phyloP scores from a whole-genome alignment of 2,113 vertebrate species.

The Thamnophis sirtalis region DNA sequence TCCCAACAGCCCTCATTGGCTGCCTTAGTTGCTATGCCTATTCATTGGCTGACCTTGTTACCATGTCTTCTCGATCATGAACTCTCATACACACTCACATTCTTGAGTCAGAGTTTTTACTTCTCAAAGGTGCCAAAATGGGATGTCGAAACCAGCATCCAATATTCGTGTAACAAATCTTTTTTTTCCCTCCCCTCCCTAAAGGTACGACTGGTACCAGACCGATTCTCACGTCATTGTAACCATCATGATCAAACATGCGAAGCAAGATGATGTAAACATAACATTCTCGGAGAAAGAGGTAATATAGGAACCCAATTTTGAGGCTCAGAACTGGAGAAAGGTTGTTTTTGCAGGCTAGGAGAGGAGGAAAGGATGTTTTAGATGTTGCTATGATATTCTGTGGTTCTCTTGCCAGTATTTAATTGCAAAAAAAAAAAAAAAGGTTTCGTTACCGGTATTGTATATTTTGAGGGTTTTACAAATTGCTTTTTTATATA shows the following conservation, averaged over 20 bases:
- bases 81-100: too few relatives aligned
- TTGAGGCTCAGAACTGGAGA: not conserved
- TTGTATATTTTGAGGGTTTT: not conserved
- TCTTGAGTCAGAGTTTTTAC: not conserved
- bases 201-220: slow-evolving; percentile 94
- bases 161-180: not conserved
- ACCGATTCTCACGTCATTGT: slow-evolving; percentile 94
- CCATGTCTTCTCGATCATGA: too few relatives aligned
- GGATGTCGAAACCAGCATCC: not conserved
- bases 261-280: slow-evolving; percentile 80
- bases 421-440: not conserved
- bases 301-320: slow-evolving; percentile 66
- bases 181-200: not conserved
- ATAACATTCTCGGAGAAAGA: slow-evolving; percentile 83
- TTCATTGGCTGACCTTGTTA: too few relatives aligned
- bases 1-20: too few relatives aligned
- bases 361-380: too few relatives aligned
- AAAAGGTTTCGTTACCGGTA: not conserved
- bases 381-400: not conserved
- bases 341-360: not conserved
- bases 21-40: too few relatives aligned
- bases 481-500: not conserved
- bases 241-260: slow-evolving; percentile 91
- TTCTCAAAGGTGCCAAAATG: not conserved
- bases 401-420: not conserved